These are phyloP conservation scores for Erpornis zantholeuca DNA, from an alignment of 2,113 vertebrate species.

Conservation along the genomic window DNA sequence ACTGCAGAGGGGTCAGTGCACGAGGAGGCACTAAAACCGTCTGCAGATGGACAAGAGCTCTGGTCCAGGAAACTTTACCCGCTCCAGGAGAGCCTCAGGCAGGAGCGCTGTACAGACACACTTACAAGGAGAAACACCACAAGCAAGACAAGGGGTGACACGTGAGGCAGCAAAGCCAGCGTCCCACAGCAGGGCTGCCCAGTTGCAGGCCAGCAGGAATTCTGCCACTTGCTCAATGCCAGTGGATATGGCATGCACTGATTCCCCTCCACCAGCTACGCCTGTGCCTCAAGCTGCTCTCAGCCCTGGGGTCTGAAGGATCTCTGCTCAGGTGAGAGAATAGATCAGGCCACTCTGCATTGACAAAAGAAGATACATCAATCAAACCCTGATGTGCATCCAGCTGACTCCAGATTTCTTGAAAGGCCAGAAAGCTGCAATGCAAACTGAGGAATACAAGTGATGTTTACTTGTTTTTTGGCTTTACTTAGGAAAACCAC, in stretches of 20 bases:
- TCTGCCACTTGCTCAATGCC: background rate
- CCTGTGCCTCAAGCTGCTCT: background rate
- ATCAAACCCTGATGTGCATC: fast-evolving
- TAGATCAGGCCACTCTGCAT: background rate
- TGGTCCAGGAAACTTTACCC: background rate
- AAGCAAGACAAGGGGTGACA: background rate
- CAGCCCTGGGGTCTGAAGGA: background rate
- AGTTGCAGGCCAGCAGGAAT: background rate
- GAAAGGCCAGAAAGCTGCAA: background rate
- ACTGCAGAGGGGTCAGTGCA: background rate
- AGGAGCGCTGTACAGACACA: fast-evolving
- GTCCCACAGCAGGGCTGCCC: background rate
- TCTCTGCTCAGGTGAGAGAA: background rate
- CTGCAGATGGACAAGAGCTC: background rate
- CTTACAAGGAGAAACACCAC: fast-evolving
- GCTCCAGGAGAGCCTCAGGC: background rate
- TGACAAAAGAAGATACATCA: background rate
- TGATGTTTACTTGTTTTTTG: background rate
- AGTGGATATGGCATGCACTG: fast-evolving
- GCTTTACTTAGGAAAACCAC: background rate
- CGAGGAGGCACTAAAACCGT: background rate
- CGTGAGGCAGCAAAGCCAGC: background rate
- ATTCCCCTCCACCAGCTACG: fast-evolving
- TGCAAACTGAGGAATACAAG: background rate
- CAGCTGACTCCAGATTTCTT: background rate